phyloP scores from a whole-genome alignment of 2,113 vertebrate species.

The Corynorhinus townsendii region DNA sequence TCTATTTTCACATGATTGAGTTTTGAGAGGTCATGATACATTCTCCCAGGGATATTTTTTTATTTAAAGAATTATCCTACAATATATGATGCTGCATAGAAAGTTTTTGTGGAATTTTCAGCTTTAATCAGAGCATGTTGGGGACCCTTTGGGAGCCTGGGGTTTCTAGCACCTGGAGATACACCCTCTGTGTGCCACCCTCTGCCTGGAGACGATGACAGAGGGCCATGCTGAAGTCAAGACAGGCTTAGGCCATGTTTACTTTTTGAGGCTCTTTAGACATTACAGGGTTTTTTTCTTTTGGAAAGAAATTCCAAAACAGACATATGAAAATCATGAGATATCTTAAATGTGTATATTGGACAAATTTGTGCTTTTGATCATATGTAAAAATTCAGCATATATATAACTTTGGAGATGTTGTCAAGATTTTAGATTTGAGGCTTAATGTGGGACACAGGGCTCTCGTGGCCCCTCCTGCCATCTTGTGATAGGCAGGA shows the following conservation, averaged over 20 bases:
- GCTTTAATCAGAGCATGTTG: not conserved
- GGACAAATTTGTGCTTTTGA: slow-evolving; percentile 19
- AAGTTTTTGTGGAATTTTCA: not conserved
- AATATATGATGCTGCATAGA: not conserved
- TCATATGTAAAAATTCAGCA: not conserved
- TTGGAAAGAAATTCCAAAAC: not conserved
- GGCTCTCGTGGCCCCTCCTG: not conserved
- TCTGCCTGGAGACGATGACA: not conserved
- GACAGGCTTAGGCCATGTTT: not conserved
- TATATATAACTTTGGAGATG: not conserved
- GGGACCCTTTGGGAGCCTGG: not conserved
- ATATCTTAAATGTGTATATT: not conserved
- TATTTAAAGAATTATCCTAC: not conserved
- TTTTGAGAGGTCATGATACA: not conserved
- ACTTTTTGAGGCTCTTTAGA: not conserved
- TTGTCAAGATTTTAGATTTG: not conserved
- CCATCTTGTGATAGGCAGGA: not conserved
- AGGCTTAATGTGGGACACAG: not conserved
- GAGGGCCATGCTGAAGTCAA: not conserved
- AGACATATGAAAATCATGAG: not conserved
- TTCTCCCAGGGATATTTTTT: not conserved
- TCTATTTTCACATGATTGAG: not conserved
- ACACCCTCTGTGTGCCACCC: not conserved
- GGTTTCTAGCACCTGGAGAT: not conserved
- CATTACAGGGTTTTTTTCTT: too few species aligned